Evolutionary conservation across 2,797 vertebrate genomes (phyloP), one percentile per base, ranked within the genome.

Genomic region (Steatocranus sp.): DNA sequence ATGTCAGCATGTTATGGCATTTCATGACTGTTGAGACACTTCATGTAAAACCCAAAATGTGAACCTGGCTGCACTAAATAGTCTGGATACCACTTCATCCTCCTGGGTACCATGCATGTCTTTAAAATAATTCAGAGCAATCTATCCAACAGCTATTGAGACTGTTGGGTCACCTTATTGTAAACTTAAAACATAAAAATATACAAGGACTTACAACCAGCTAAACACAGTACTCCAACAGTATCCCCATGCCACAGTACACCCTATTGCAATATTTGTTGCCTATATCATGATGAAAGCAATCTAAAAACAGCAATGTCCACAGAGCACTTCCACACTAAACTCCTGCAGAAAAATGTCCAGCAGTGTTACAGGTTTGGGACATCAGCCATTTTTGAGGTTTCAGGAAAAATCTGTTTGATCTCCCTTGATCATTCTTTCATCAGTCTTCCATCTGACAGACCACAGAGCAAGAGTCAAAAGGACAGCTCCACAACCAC

Each of bases 351-450:
- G 36, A 79, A 68, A 76, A 80, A 27, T 43, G 41, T 76, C 61
- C 36, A 51, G 79, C 49, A 27, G 20, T 81, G 79, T 43, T 53
- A 46, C 25, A 70, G 79, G 61, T 86, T 81, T 86, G 61, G 75
- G 81, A 53, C 75, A 49, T 79, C 77, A 80, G 27, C 74, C 78
- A 27, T 88, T 75, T 84, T 76, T 84, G 70, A 87, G 81, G 77
- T 84, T 91, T 89, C 83, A 85, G 87, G 80, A 80, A 87, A 90
- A 76, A 76, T 83, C 81, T 84, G 76, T 91, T 92, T 94, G 89
- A 94, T 94, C 89, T 89, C 20, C 68, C 90, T 86, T 90, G 90
- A 93, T 92, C 84, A 74, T 76, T 74, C 83, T 70, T 86, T 88
- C 76, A 90, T 90, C 85, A 77, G 74, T 76, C 86, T 77, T 86